Evolutionary conservation across 1,140 invertebrate species (phyloP).

Genomic region (Fopius arisanus): DNA sequence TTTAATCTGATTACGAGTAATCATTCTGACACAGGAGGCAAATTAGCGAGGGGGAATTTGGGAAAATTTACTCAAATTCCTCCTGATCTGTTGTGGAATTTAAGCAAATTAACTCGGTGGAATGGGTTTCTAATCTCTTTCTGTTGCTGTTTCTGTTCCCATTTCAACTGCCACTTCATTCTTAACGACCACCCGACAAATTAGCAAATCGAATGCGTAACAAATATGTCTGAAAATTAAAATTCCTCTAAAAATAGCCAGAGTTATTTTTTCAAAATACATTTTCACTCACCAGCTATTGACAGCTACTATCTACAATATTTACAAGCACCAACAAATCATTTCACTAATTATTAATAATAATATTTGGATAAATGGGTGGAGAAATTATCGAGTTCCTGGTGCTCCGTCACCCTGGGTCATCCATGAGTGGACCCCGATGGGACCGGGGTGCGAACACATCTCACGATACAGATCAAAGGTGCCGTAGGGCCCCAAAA

Average conservation of each 20-base stretch:
- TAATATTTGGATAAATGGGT: too few species aligned
- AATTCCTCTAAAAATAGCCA: too few species aligned
- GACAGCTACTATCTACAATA: too few species aligned
- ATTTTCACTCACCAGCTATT: too few species aligned
- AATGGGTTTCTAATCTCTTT: too few species aligned
- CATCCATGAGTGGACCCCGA: too few species aligned
- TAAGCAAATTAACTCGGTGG: not conserved
- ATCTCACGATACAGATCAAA: slow-evolving; percentile 57
- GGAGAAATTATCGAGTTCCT: not conserved
- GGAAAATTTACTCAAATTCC: slow-evolving; percentile 19
- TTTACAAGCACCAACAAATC: too few species aligned
- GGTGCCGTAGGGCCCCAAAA: slow-evolving; percentile 42
- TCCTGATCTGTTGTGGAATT: not conserved
- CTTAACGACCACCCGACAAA: slow-evolving; percentile 1
- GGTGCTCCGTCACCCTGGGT: slow-evolving; percentile 37
- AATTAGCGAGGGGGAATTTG: not conserved
- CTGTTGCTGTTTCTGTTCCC: not conserved
- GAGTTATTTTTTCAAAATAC: too few species aligned
- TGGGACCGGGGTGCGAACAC: slow-evolving; percentile 58
- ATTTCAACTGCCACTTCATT: not conserved
- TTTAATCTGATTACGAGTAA: slow-evolving; percentile 7
- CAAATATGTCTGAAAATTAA: not conserved
- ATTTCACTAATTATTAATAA: too few species aligned
- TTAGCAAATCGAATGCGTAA: slow-evolving; percentile 10
- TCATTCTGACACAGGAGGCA: slow-evolving; percentile 5